phyloP scores from a whole-genome alignment of 2,797 vertebrate genomes.

The Poecilia wingei region DNA sequence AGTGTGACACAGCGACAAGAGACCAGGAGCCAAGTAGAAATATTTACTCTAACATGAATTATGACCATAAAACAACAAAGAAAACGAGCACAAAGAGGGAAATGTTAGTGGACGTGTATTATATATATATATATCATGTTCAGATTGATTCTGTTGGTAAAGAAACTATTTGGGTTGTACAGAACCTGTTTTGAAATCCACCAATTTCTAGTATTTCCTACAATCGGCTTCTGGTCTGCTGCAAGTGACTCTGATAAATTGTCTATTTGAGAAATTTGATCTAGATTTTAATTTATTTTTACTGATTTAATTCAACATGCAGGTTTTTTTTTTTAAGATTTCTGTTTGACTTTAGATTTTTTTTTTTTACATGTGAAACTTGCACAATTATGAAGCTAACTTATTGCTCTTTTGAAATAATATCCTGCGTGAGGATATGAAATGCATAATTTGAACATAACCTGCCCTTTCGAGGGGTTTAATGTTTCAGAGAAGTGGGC shows the following conservation, averaged over 20 bases:
- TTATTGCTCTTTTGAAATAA: conserved; percentile 1
- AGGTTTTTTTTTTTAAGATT: background rate
- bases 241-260: background rate
- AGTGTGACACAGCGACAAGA: background rate
- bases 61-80: background rate
- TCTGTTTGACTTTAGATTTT: background rate
- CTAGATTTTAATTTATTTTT: background rate
- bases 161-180: background rate
- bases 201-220: background rate
- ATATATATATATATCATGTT: background rate
- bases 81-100: background rate
- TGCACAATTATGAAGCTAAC: background rate
- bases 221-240: background rate
- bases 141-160: background rate
- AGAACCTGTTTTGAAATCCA: background rate
- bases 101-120: background rate
- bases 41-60: background rate
- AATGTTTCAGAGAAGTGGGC: background rate
- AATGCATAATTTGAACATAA: background rate
- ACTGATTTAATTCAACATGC: background rate
- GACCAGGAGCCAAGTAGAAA: background rate
- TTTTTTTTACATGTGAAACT: background rate
- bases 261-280: background rate
- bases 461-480: background rate
- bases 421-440: background rate